phyloP scores from a whole-genome alignment of 92 coral and sea anemone species.

The Scolanthus callimorphus region DNA sequence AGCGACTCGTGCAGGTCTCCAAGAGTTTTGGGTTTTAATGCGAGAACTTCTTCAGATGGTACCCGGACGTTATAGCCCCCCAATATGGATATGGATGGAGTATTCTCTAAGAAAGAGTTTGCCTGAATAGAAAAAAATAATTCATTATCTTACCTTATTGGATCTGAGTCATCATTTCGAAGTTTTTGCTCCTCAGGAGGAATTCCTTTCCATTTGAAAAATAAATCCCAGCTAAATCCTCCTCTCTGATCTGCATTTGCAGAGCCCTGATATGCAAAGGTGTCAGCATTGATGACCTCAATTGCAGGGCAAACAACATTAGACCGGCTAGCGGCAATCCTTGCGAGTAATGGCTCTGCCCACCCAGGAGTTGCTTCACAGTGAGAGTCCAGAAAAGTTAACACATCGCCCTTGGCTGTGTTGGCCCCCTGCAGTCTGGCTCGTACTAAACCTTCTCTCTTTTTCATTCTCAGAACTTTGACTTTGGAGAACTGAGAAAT shows the following conservation, averaged over 20 bases:
- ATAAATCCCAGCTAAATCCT: slow-evolving; percentile 98
- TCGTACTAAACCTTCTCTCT: slow-evolving; percentile 95
- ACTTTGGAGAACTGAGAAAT: slow-evolving; percentile 76
- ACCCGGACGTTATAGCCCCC: no score
- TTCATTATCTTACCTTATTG: slow-evolving; percentile 93
- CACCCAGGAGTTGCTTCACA: slow-evolving; percentile 99
- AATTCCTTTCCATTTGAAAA: slow-evolving; percentile 97
- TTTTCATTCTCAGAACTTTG: slow-evolving; percentile 73
- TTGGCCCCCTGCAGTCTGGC: slow-evolving; percentile 92
- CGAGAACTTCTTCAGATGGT: no score
- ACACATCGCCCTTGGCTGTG: slow-evolving; percentile 82
- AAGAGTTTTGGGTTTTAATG: no score
- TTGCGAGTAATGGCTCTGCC: slow-evolving; percentile 94
- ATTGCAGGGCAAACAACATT: slow-evolving; percentile 99
- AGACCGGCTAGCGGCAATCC: slow-evolving; percentile 76
- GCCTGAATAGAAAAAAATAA: no score
- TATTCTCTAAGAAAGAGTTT: no score
- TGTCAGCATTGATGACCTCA: slow-evolving; percentile 95
- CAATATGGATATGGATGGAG: no score
- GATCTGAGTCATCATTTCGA: slow-evolving; percentile 85
- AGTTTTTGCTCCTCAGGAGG: slow-evolving; percentile 96
- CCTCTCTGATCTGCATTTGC: slow-evolving; percentile 96
- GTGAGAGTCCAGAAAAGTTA: slow-evolving; percentile 95
- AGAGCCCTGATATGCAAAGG: slow-evolving; percentile 96
- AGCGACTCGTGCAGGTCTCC: no score